Percentiles rank a stretch among this genome's conserved stretches.
These are phyloP conservation scores for Physella acuta DNA, from an alignment of 1,140 invertebrate genomes.

Conservation along the genomic window DNA sequence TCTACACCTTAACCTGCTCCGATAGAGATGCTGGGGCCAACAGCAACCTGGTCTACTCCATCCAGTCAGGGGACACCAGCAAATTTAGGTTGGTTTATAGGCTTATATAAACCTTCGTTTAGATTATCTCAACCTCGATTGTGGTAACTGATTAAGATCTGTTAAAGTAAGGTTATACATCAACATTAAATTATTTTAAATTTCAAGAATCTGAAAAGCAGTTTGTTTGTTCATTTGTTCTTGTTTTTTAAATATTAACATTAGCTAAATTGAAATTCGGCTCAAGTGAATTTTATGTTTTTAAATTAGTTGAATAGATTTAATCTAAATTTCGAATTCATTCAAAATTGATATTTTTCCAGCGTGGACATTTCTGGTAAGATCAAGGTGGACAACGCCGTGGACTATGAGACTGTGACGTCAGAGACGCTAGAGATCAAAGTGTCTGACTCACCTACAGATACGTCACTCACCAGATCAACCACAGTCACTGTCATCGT, in stretches of 20 bases:
- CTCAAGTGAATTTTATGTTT: background rate
- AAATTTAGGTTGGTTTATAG: background rate
- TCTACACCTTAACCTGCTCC: background rate
- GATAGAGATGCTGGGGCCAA: background rate
- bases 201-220: background rate
- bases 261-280: background rate
- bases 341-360: background rate
- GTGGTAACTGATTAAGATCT: background rate
- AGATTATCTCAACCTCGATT: background rate
- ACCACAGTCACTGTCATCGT: constrained; percentile 8
- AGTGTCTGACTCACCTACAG: constrained; percentile 3
- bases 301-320: background rate
- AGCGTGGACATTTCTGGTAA: constrained; percentile 1
- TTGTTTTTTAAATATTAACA: background rate
- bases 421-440: background rate
- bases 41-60: constrained; percentile 2
- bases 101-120: background rate
- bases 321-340: background rate
- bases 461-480: background rate
- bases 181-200: background rate
- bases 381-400: background rate
- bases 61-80: background rate
- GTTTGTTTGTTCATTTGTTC: background rate
- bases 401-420: constrained; percentile 11
- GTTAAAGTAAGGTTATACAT: background rate